Base-by-base conservation (phyloP, 2,113 vertebrate genomes). In the Pygathrix nemaeus region DNA sequence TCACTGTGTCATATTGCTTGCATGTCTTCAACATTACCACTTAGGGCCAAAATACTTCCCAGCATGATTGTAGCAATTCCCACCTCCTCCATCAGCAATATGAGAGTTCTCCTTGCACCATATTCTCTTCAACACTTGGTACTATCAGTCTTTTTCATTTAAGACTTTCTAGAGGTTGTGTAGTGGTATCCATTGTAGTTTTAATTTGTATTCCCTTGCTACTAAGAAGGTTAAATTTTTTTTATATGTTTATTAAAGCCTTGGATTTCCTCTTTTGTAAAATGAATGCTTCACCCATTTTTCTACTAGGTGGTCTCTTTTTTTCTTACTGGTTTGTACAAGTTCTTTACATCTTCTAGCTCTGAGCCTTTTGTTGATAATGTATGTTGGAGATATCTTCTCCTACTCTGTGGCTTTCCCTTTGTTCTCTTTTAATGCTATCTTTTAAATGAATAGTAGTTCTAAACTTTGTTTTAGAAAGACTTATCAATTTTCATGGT, bases 181-280 rank as follows among this genome's bases (percentile, higher is more conserved):
- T 25, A 95, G 30, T 43, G 40, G 40, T 27, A 45, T 75, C 72
- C 72, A 27, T 27, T 75, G 40, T 43, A 25, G 72, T 72, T 84
- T 78, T 30, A 59, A 59, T 76, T 55, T 91, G 40, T 78, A 70
- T 78, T 78, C 83, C 27, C 45, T 86, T 38, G 55, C 89, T 85
- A 64, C 45, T 80, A 85, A 80, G 52, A 50, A 94, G 14, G 32
- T 73, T 90, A 55, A 85, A 17, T 80, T 38, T 85, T 97, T 66
- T 66, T 27, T 30, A 2, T 55, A 38, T 73, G 38, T 92, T 50
- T 92, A 78, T 82, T 73, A 57, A 66, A 20, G 20, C 50, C 64
- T 93, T 89, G 45, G 27, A 86, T 93, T 85, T 93, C 45, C 32
- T 48, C 52, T 76, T 68, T 92, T 82, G 57, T 82, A 82, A 94